Percentiles rank a stretch among this genome's conserved stretches.
These are phyloP conservation scores for Hetaerina americana DNA, from an alignment of 1,140 invertebrate species.

Conservation along the genomic window DNA sequence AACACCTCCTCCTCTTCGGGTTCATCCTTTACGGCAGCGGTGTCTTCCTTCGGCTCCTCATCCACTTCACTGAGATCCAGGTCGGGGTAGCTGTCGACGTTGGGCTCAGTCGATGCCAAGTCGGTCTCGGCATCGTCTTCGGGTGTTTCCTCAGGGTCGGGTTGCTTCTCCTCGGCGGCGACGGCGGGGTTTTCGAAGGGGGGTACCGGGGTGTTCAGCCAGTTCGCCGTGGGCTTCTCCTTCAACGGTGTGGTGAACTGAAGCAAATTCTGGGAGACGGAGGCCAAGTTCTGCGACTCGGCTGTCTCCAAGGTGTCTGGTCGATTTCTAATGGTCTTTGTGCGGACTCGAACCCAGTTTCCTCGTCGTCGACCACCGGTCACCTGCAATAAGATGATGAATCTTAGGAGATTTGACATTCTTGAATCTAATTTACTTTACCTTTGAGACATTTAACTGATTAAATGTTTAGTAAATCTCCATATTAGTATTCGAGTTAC, in stretches of 20 bases:
- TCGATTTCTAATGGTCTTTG: neutral
- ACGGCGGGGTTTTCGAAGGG: neutral
- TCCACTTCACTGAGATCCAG: constrained; percentile 7
- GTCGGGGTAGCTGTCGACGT: constrained; percentile 16
- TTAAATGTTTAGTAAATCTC: too few species aligned
- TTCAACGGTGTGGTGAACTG: neutral
- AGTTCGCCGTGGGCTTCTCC: neutral
- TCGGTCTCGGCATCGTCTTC: constrained; percentile 19
- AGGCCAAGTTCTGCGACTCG: constrained; percentile 43
- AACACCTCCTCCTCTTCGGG: neutral
- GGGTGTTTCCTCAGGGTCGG: constrained; percentile 19
- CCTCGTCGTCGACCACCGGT: constrained; percentile 34
- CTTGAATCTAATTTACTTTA: neutral
- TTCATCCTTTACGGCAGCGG: neutral
- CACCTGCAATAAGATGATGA: neutral
- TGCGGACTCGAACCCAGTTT: constrained; percentile 44
- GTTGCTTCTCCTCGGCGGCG: neutral
- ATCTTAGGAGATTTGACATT: neutral
- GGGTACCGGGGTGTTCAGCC: too few species aligned
- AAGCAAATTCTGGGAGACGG: constrained; percentile 9
- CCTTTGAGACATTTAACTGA: too few species aligned
- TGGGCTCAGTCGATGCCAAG: constrained; percentile 5
- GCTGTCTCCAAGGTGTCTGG: constrained; percentile 50
- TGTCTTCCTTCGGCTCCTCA: constrained; percentile 5
- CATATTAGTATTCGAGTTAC: too few species aligned